Evolutionary conservation across 2,113 vertebrate genomes (phyloP), one percentile per base, ranked within the genome.

Genomic region (Hippocampus abdominalis): DNA sequence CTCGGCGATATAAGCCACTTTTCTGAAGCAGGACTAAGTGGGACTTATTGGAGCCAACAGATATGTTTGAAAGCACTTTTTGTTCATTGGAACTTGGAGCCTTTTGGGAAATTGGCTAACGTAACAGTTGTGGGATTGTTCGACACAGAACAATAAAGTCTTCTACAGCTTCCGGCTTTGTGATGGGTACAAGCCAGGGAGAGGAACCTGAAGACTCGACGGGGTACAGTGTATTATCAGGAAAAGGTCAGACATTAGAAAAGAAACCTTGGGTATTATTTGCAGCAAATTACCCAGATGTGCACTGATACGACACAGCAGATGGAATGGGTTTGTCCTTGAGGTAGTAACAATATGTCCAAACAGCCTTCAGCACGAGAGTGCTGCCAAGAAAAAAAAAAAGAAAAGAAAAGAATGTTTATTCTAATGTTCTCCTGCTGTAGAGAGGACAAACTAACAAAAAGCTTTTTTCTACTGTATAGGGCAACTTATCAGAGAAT

Each of bases 351-450:
- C 77, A 72, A 77, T 78, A 81, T 63, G 81, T 75, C 46, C 56
- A 42, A 87, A 82, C 72, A 74, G 81, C 82, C 74, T 74, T 73
- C 40, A 86, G 82, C 68, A 69, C 69, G 66, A 42, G 36, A 27
- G 25, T 8, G 18, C 48, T 77, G 84, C 83, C 82, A 89, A 88
- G 77, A 79, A 61, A 67, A 71, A 70, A 69, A 78, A 80, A 49
- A 3, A 70, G 39, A 66, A 73, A 70, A 64, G 1, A 13, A 1
- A 11, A 36, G 36, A 29, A 61, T 40, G 32, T 36, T 36, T 36
- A 6, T 36, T 36, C 32, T 53, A 46, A 29, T 32, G 11, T 51
- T 56, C 16, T 54, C 40, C 49, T 2, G 3, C 21, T 39, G 20
- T 16, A 64, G 39, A 64, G 61, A 53, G 57, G 42, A 66, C 25